Evolutionary conservation across 1,140 invertebrate species (phyloP), one percentile per base, ranked within the genome.

Genomic region (Lordiphosa mommai): DNA sequence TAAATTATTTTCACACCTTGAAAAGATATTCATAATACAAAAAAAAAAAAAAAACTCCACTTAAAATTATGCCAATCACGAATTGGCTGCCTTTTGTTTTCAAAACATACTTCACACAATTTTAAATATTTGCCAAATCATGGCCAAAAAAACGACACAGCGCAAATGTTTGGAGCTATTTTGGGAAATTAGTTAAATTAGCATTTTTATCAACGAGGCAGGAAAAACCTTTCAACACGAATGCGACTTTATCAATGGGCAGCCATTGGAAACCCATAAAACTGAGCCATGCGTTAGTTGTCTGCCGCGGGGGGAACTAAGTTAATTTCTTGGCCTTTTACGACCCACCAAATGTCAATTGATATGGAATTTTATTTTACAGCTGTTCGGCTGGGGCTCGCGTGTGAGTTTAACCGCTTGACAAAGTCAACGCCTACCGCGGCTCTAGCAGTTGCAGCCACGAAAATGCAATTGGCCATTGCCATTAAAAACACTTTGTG

Each of bases 401-500:
- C 71, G 77, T 77, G 76, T 58, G 61, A 65, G 68, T 43, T 52
- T 34, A 47, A 51, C 38, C 40, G 32, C 44, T 49, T 37, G 36
- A 40, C 47, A 34, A 32, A 34, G 70, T 69, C 48, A 41, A 72
- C 64, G 64, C 60, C 66, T 57, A 32, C 52, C 49, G 37, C 36
- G 17, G 55, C 40, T 23, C 38, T 37, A 30, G 43, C 36, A 46
- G 53, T 49, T 51, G 52, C 66, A 66, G 63, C 73, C 69, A 52
- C 56, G 52, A 70, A 61, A 82, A 68, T 80, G 76, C 76, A 63
- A 82, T 82, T 82, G 76, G 77, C 76, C 61, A 82, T 84, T 74
- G 77, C 67, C 79, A 72, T 82, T 84, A 84, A 82, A 84, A 77
- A 82, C 79, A 82, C 77, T 82, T 84, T 84, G 72, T 82, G 77